A percentile compares a stretch with the other conserved stretches of the same genome.
Conservation (phyloP, 2,797 vertebrate species). For the Schizopygopsis malacanthus region DNA sequence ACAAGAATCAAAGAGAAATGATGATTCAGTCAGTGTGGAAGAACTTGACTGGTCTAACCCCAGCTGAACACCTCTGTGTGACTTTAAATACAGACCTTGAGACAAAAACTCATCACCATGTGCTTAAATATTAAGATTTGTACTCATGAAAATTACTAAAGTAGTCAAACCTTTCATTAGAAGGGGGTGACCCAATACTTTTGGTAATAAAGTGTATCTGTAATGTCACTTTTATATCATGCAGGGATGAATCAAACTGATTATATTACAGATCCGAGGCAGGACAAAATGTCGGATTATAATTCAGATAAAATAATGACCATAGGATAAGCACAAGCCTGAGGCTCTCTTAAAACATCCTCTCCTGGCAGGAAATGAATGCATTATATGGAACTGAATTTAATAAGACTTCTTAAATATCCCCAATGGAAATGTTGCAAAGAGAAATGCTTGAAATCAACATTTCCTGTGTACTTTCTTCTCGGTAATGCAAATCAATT, state of each 20-base stretch:
- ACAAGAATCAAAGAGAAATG: too few species aligned
- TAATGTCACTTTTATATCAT: conserved; percentile 28
- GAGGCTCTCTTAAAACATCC: conserved; percentile 32
- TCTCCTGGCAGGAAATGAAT: conserved; percentile 43
- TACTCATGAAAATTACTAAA: too few species aligned
- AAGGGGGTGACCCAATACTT: too few species aligned
- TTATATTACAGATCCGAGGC: conserved; percentile 47
- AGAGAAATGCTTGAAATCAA: background rate
- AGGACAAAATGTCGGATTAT: conserved; percentile 44
- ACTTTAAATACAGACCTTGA: too few species aligned
- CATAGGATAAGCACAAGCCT: conserved; percentile 20
- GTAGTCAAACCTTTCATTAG: too few species aligned
- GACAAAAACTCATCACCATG: too few species aligned
- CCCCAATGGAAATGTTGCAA: conserved; percentile 4
- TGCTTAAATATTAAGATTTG: too few species aligned
- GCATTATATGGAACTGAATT: conserved; percentile 48
- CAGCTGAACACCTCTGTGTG: too few species aligned
- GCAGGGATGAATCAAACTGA: conserved; percentile 30
- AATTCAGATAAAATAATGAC: conserved; percentile 44
- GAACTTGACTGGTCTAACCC: too few species aligned
- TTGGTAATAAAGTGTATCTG: background rate
- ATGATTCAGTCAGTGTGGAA: too few species aligned
- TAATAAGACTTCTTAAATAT: conserved; percentile 21
- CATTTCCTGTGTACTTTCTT: conserved; percentile 23
- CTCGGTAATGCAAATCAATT: conserved; percentile 4